Evolutionary conservation across 2,113 vertebrate species (phyloP), one percentile per base, ranked within the genome.

Genomic region (Merops nubicus): DNA sequence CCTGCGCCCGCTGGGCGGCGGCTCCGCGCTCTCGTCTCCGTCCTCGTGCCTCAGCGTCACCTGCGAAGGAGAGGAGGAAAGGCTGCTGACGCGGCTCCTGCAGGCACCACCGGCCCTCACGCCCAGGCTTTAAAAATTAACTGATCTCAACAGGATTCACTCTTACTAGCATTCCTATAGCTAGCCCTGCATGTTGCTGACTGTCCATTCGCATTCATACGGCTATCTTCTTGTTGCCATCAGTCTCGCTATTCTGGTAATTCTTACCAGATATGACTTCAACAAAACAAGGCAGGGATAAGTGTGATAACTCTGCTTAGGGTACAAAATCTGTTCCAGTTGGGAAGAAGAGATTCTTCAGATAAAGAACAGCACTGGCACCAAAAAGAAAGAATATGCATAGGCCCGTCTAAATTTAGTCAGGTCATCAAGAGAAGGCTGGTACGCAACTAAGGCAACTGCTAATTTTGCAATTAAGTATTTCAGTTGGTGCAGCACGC

Each of bases 11-110:
- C 97, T 98, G 14, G 98, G 98, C 34, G 98, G 98, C 4, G 98
- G 96, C 69, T 99, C 98, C 1, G 95, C 97, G 1, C 98, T 98
- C 62, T 99, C 98, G 4, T 99, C 99, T 1, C 99, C 99, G 3
- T 99, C 99, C 76, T 99, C 99, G 0, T 99, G 99, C 47, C 98
- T 98, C 60, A 99, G 97, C 1, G 97, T 98, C 97, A 98, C 89
- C 99, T 99, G 97, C 31, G 12, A 92, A 95, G 45, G 62, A 79
- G 72, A 20, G 53, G 45, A 79, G 26, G 34, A 73, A 75, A 85
- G 9, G 56, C 25, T 68, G 82, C 45, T 47, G 45, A 64, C 5
- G 14, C 0, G 0, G 26, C 28, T 15, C 6, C 45, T 81, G 77
- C 38, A 69, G 62, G 38, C 16, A 54, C 12, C 48, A 15, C 14